phyloP scores from a whole-genome alignment of 2,797 vertebrate genomes.

The Anguilla anguilla region DNA sequence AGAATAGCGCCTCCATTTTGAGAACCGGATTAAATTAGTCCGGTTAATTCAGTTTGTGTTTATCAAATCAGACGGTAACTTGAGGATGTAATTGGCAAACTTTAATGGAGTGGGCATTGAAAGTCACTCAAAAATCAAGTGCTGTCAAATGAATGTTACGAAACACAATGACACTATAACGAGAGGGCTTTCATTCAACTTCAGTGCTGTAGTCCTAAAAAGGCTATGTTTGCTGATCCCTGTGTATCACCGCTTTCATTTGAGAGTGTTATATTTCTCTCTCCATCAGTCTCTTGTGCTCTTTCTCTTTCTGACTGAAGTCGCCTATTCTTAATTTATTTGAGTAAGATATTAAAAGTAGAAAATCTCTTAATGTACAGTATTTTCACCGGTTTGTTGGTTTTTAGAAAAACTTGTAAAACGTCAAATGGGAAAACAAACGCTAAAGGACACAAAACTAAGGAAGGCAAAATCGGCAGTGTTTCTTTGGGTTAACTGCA shows the following conservation, averaged over 20 bases:
- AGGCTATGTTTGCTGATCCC: background rate
- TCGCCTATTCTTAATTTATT: slow-evolving; percentile 77
- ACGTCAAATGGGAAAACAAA: slow-evolving; percentile 30
- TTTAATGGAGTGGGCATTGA: background rate
- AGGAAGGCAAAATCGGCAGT: slow-evolving; percentile 51
- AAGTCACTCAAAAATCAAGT: slow-evolving; percentile 16
- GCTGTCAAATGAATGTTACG: slow-evolving; percentile 23
- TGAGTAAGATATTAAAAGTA: slow-evolving; percentile 56
- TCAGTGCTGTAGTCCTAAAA: background rate
- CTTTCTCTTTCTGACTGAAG: slow-evolving; percentile 35
- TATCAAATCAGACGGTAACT: background rate
- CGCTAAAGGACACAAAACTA: slow-evolving; percentile 30
- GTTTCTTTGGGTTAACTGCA: slow-evolving; percentile 54
- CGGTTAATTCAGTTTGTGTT: background rate
- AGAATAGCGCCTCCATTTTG: background rate
- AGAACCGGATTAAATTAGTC: background rate
- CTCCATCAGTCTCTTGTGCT: slow-evolving; percentile 19
- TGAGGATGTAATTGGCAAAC: background rate
- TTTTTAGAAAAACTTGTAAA: slow-evolving; percentile 58
- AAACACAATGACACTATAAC: background rate
- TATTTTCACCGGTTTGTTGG: slow-evolving; percentile 53
- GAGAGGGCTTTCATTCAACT: background rate
- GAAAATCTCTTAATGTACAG: slow-evolving; percentile 51
- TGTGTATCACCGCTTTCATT: background rate
- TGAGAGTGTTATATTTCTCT: background rate